Evolutionary conservation across 1,140 invertebrate species (phyloP), one percentile per base, ranked within the genome.

Genomic region (Calliphora vicina): DNA sequence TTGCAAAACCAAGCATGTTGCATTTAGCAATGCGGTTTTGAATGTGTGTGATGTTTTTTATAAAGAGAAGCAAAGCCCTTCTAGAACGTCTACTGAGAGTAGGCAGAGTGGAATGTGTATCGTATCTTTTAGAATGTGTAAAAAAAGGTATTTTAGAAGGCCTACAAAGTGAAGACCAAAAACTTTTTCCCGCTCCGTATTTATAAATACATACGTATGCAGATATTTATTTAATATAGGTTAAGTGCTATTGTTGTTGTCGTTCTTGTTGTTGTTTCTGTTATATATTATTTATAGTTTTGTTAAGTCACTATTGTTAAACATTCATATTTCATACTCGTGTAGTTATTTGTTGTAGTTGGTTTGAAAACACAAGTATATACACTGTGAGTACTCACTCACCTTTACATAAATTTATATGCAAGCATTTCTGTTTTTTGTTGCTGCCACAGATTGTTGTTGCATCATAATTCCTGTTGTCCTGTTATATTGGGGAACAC

Each of bases 191-290:
- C n/a, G n/a, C n/a, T n/a, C n/a, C n/a, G n/a, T n/a, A 35, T 35
- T 5, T 35, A 29, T 29, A 29, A 78, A 78, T 35, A 43, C 74
- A 35, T 29, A 45, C 20, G 23, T 10, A 43, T 20, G 8, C 74
- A 23, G n/a, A 78, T 78, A 78, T 78, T 76, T 45, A 43, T 78
- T 78, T 78, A 78, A 78, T 43, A 78, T 78, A 43, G 74, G 74
- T 78, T 78, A 78, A 78, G 74, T 78, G 74, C 74, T 45, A 78
- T 78, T 78, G 74, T 78, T 78, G 35, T 78, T 76, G 29, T 25
- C 29, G 27, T 72, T 27, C 27, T 42, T 35, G 73, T 42, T 20
- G 15, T 76, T 76, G 73, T 76, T 29, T 42, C 20, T 20, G 15
- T 76, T 76, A 29, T 76, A 35, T 42, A 67, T 23, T 25, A 25